phyloP scores from a whole-genome alignment of 2,797 vertebrate species.

The Esox lucius region DNA sequence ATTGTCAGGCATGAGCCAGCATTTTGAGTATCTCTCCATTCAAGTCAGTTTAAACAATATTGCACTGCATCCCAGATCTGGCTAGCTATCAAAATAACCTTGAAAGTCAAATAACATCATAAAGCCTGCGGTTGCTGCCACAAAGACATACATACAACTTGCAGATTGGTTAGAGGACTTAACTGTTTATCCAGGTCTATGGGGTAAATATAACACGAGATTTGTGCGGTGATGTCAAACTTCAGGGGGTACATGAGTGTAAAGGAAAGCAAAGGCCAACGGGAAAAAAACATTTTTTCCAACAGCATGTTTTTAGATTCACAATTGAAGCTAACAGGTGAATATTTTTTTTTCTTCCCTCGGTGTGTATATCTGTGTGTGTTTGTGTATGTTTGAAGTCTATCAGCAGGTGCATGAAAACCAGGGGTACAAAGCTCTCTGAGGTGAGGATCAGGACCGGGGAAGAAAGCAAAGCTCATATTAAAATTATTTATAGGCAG shows the following conservation, averaged over 20 bases:
- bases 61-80: background rate
- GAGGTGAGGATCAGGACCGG: background rate
- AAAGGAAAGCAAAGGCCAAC: background rate
- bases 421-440: background rate
- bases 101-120: background rate
- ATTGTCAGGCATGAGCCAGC: too few species aligned
- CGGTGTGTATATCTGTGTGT: background rate
- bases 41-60: too few species aligned
- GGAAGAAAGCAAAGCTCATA: conserved; percentile 1
- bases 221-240: background rate
- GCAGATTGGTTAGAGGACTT: background rate
- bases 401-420: background rate
- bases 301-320: background rate
- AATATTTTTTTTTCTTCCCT: too few species aligned
- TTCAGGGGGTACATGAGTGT: background rate
- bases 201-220: background rate
- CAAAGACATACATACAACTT: background rate
- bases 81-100: too few species aligned
- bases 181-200: too few species aligned
- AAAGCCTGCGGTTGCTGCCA: background rate
- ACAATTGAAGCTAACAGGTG: too few species aligned
- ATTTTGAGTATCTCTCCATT: too few species aligned
- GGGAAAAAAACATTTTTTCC: background rate
- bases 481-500: conserved; percentile 2
- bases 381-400: background rate